These are phyloP conservation scores for Salvelinus namaycush DNA, from an alignment of 2,113 vertebrate genomes.

Conservation along the genomic window DNA sequence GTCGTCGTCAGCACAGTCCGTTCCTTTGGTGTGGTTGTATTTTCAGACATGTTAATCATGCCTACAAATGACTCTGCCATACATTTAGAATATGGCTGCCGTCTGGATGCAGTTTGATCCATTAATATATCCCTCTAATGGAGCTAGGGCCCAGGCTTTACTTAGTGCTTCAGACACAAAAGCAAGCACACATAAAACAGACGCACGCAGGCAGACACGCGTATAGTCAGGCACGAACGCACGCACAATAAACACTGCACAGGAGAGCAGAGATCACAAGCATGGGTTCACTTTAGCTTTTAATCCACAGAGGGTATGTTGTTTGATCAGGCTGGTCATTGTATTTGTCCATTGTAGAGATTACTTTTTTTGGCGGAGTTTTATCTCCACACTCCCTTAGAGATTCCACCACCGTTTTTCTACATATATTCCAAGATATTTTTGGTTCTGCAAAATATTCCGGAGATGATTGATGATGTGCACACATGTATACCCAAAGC, in stretches of 20 bases:
- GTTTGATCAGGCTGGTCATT: not conserved
- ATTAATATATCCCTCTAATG: constrained; percentile 45
- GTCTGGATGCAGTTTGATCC: constrained; percentile 36
- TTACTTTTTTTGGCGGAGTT: not conserved
- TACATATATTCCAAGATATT: not conserved
- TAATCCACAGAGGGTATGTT: not conserved
- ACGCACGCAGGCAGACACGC: not conserved
- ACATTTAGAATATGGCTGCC: constrained; percentile 33
- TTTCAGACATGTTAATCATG: constrained; percentile 50
- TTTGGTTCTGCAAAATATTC: not conserved
- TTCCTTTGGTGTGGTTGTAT: constrained; percentile 49
- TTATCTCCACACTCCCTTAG: not conserved
- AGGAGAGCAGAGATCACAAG: too few relatives aligned
- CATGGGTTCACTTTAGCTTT: not conserved
- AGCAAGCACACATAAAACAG: too few relatives aligned
- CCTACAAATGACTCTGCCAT: constrained; percentile 47
- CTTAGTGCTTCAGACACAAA: not conserved
- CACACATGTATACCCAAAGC: not conserved
- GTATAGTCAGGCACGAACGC: too few relatives aligned
- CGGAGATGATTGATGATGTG: not conserved
- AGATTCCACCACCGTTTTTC: not conserved
- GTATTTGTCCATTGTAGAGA: not conserved
- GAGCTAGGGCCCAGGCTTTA: not conserved
- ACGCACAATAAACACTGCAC: too few relatives aligned
- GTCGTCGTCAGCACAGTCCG: constrained; percentile 14